Evolutionary conservation across 1,140 invertebrate genomes (phyloP), one percentile per base, ranked within the genome.

Genomic region (Euglossa dilemma): DNA sequence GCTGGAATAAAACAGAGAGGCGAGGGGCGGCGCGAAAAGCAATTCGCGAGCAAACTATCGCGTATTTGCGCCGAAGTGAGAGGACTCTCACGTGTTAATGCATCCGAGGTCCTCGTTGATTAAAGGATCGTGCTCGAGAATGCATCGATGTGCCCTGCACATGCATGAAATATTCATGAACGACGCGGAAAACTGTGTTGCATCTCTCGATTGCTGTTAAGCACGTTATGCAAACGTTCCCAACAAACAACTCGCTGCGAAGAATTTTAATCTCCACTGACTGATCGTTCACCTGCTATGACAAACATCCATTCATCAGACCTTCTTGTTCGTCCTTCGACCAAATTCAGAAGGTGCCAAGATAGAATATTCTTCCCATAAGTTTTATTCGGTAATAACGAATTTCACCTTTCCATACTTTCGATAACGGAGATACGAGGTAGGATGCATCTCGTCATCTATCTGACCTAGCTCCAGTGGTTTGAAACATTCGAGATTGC

Each of bases 121-220:
- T 81, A 75, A 73, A 81, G 71, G 79, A 66, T 81, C 50, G 70
- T 66, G 18, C 56, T 74, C 18, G 28, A 64, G 36, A 61, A 52
- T 43, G 23, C 57, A 50, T 28, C 70, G 36, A 75, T 81, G 47
- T 20, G 28, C 18, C 28, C 56, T 20, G 11, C 16, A 11, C 36
- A 28, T 2, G 6, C 14, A 81, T 81, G 23, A 81, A 81, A 66
- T 64, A 81, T 75, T 75, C 79, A 81, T 81, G 71, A 75, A 9
- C n/a, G 16, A 36, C 25, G 11, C 28, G 18, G 23, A 63, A 18
- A 54, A 75, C 18, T 36, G 23, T 64, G 50, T 64, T 28, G 36
- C 50, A 36, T 9, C 57, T 61, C 43, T 36, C 43, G 18, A 50
- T 52, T 43, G 36, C 59, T 23, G 28, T 52, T 74, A 43, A 50